Evolutionary conservation across 2,113 vertebrate genomes (phyloP).

Genomic region (Spermophilus dauricus): DNA sequence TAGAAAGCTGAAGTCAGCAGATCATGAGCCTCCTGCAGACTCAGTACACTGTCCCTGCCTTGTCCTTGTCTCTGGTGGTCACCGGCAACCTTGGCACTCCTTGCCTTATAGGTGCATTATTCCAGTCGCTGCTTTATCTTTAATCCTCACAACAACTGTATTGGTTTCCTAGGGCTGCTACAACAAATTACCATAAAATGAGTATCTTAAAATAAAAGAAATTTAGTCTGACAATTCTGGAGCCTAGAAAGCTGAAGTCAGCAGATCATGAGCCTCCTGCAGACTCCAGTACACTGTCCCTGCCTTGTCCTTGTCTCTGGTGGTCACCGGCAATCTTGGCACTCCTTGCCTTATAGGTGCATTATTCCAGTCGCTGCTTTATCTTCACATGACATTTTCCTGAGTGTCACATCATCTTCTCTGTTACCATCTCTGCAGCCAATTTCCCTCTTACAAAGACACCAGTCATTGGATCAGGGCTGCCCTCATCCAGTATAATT

Average conservation of each 20-base stretch:
- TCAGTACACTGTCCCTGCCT: neutral
- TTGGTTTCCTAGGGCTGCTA: neutral
- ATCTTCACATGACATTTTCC: neutral
- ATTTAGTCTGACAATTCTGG: neutral
- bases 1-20: neutral
- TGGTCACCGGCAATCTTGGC: neutral
- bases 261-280: neutral
- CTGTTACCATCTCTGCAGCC: neutral
- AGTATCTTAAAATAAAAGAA: neutral
- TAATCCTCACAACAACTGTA: neutral
- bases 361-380: neutral
- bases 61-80: no score
- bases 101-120: no score
- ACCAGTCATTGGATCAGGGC: neutral
- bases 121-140: neutral
- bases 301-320: neutral
- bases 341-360: neutral
- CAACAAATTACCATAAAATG: neutral
- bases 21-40: neutral
- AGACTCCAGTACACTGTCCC: no score
- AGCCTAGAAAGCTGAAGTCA: neutral
- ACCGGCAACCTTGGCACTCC: no score
- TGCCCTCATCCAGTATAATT: neutral
- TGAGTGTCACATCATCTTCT: neutral
- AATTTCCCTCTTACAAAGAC: neutral